Evolutionary conservation across 2,113 vertebrate genomes (phyloP), one percentile per base, ranked within the genome.

Genomic region (Pterocles burchelli): DNA sequence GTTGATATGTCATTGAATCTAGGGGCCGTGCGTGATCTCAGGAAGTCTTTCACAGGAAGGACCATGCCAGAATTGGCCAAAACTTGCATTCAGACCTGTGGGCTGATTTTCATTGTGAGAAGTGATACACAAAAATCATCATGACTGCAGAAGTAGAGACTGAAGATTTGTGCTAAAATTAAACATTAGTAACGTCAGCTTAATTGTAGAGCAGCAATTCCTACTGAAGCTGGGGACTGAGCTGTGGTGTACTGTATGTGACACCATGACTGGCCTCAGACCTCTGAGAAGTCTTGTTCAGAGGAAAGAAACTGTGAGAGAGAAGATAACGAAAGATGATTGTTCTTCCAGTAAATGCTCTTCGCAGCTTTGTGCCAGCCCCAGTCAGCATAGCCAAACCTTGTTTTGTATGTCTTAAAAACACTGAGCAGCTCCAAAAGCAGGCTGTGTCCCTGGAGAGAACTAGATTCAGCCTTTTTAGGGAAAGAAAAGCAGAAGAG

Each of bases 391-490:
- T 59, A 76, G 75, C 61, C 83, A 91, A 95, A 38, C 17, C 36
- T 85, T 96, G 80, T 95, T 94, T 94, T 95, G 75, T 80, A 54
- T 66, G 83, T 78, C 79, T 95, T 96, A 58, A 90, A 93, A 94
- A 63, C 85, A 85, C 17, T 75, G 76, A 91, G 74, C 57, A 90
- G 65, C 49, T 94, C 43, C 36, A 65, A 79, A 78, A 91, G 41
- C 82, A 92, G 90, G 16, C 90, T 90, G n/a, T 2, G 20, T 97
- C 89, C 74, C 93, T 31, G 36, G 96, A 91, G 97, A 92, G 70
- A 43, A 57, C 52, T 65, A 31, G 65, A 24, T 63, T 95, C 65
- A 81, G 49, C 87, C 45, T 91, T 77, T 91, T 85, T 93, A 83
- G 82, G 65, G 87, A 79, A 95, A 93, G 66, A 90, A 66, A 91